These are phyloP conservation scores for Tipula lateralis DNA, from an alignment of 2,888 invertebrate species.

Conservation along the genomic window DNA sequence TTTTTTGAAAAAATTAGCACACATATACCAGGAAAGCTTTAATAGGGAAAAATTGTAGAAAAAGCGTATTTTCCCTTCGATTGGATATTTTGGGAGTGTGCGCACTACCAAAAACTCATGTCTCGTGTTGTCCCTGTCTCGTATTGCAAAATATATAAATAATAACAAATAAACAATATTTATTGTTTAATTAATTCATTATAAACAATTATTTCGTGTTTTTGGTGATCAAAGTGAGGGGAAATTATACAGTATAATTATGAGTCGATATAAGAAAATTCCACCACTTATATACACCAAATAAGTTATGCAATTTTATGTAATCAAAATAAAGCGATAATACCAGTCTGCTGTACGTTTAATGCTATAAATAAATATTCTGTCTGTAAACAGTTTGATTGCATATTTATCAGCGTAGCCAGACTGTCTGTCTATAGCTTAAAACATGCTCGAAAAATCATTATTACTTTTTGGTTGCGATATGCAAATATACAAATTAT, in stretches of 20 bases:
- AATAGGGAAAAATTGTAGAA: not conserved
- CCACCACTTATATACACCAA: not conserved
- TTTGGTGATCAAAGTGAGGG: not conserved
- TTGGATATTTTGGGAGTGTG: not conserved
- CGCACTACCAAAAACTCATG: not conserved
- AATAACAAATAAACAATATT: not conserved
- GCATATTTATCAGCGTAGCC: not conserved
- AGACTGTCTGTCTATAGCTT: not conserved
- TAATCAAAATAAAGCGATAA: not conserved
- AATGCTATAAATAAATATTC: not conserved
- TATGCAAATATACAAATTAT: not conserved
- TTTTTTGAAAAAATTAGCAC: not conserved
- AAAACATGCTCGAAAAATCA: not conserved
- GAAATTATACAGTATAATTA: not conserved
- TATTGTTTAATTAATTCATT: not conserved
- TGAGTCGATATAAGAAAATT: not conserved
- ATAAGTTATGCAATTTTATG: not conserved
- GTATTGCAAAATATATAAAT: not conserved
- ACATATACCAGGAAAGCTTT: not conserved
- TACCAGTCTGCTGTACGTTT: not conserved
- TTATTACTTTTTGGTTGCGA: not conserved
- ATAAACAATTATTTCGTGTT: not conserved
- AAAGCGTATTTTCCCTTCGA: slow-evolving; percentile 4
- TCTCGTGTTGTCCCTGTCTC: not conserved
- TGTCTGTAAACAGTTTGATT: not conserved